phyloP scores from a whole-genome alignment of 1,140 invertebrate genomes.

The Steinernema feltiae region DNA sequence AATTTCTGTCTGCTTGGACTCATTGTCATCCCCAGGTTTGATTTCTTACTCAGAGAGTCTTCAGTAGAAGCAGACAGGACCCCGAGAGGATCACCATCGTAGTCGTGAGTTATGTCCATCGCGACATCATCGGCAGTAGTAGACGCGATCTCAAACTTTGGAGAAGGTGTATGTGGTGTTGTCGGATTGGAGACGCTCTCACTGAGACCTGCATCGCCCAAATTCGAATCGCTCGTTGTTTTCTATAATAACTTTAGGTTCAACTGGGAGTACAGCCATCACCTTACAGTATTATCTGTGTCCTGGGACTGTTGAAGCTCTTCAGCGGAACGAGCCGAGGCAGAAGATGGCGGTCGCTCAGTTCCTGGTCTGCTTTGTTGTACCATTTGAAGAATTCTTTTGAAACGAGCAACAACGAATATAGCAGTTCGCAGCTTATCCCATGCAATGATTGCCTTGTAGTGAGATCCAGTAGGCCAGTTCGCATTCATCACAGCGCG shows the following conservation, averaged over 20 bases:
- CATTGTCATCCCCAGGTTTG: constrained; percentile 28
- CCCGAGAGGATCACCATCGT: constrained; percentile 23
- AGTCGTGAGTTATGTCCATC: neutral
- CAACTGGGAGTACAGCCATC: no score
- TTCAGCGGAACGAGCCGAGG: neutral
- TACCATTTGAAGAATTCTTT: constrained; percentile 17
- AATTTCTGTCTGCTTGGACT: constrained; percentile 51
- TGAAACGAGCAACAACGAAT: constrained; percentile 27
- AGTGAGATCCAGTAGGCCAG: constrained; percentile 44
- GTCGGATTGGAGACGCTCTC: no score
- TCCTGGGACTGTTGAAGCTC: neutral
- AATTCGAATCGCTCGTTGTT: no score
- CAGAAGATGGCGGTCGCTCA: neutral
- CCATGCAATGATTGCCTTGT: constrained; percentile 45
- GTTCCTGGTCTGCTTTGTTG: neutral
- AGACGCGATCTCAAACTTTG: neutral
- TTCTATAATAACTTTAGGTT: no score
- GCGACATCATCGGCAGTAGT: neutral
- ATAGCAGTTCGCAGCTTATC: neutral
- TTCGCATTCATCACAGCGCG: constrained; percentile 47
- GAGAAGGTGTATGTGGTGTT: neutral
- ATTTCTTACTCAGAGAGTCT: neutral
- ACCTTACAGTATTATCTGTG: no score
- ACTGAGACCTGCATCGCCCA: no score
- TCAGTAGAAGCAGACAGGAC: constrained; percentile 6